Evolutionary conservation across 2,888 invertebrate species (phyloP), one percentile per base, ranked within the genome.

Genomic region (Sarcophaga subvicina): DNA sequence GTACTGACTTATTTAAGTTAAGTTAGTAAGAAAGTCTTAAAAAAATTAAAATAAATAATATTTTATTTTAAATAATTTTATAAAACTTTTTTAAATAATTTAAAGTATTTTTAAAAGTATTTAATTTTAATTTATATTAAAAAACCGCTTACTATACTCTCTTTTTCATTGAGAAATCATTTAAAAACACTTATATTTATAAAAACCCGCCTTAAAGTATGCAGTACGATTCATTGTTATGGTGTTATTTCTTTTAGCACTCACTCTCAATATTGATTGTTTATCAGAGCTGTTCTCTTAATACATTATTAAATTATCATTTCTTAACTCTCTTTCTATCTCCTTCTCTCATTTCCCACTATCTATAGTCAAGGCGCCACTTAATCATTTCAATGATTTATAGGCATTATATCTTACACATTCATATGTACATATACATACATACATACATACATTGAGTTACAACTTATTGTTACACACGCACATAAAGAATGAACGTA

Each of bases 341-440:
- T 70, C 69, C 45, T 10, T 14, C 49, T 4, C 14, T 49, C 49
- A 1, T 14, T 14, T 4, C 5, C 10, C 20, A 45, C 12, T 8
- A 6, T 59, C 45, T 62, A 64, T 67, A 47, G 54, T 20, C 37
- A 59, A 69, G 87, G 84, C 87, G 87, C 82, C 81, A 85, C 88
- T 88, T 86, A 88, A 88, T 88, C 86, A 85, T 83, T 75, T 72
- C 84, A 84, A 85, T 88, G 86, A 88, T 88, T 88, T 88, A 88
- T 88, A 83, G 79, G 45, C 75, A 59, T 80, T 80, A 70, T 80
- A 75, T 80, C 54, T 64, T 22, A 37, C 22, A 64, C 76, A 10
- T 2, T 54, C 17, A 54, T 54, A 14, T 14, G 3, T 64, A 17
- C 22, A 14, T 54, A 14, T 17, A 17, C n/a, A n/a, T n/a, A n/a